Conservation (phyloP, 2,113 vertebrate species). For the Pseudonaja textilis region DNA sequence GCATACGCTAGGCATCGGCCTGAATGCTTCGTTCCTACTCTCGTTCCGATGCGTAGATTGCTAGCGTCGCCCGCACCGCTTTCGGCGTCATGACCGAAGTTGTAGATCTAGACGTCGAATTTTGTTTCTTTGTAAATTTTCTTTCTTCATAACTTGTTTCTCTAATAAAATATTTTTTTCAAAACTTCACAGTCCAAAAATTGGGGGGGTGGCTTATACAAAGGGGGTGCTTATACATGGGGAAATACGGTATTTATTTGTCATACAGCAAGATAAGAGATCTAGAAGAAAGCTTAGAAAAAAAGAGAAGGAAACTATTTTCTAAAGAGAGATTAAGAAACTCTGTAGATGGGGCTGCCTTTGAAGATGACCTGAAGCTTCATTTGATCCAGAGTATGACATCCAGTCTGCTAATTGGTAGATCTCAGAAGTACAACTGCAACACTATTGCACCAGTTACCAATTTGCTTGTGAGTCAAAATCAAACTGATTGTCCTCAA, state of each 20-base stretch:
- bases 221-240: too few relatives aligned
- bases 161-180: too few relatives aligned
- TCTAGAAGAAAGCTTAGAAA: background rate
- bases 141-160: too few relatives aligned
- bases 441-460: background rate
- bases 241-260: background rate
- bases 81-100: too few relatives aligned
- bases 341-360: background rate
- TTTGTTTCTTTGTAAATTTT: too few relatives aligned
- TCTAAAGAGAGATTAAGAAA: background rate
- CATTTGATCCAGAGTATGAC: background rate
- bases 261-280: background rate
- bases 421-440: background rate
- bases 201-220: too few relatives aligned
- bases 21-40: too few relatives aligned
- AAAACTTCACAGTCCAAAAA: too few relatives aligned
- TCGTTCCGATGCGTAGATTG: too few relatives aligned
- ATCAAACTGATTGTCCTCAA: background rate
- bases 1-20: too few relatives aligned
- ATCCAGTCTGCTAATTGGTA: background rate
- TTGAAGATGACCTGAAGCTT: background rate
- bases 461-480: background rate
- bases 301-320: background rate
- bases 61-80: too few relatives aligned
- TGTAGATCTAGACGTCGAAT: too few relatives aligned